phyloP scores from a whole-genome alignment of 1,140 invertebrate species.

The Sinonovacula constricta region DNA sequence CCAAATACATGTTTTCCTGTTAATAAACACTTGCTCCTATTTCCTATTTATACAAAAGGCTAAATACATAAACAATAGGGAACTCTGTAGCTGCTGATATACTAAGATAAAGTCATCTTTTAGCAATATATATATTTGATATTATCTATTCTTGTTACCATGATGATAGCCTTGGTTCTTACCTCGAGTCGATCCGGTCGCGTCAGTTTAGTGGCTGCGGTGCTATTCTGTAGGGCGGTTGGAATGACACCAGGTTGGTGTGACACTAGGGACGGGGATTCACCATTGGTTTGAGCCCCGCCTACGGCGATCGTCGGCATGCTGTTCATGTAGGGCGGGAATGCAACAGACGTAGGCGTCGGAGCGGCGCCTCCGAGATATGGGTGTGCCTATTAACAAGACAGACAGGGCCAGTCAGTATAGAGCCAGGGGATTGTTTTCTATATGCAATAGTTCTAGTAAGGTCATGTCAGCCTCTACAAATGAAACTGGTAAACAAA shows the following conservation, averaged over 20 bases:
- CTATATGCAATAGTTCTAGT: no score
- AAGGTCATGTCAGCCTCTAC: no score
- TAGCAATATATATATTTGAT: no score
- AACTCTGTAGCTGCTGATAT: no score
- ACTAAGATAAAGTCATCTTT: no score
- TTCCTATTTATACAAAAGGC: no score
- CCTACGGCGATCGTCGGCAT: constrained; percentile 62
- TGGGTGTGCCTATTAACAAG: constrained; percentile 47
- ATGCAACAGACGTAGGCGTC: constrained; percentile 61
- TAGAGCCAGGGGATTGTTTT: not conserved
- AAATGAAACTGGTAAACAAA: no score
- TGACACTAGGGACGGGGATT: constrained; percentile 53
- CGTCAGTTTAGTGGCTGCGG: constrained; percentile 92
- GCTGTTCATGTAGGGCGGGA: constrained; percentile 59
- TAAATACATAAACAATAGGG: no score
- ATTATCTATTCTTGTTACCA: constrained; percentile 31
- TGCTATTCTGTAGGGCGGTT: constrained; percentile 79
- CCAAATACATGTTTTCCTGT: no score
- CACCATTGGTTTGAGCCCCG: constrained; percentile 51
- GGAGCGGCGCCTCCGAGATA: constrained; percentile 54
- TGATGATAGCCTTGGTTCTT: constrained; percentile 77
- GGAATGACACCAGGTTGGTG: constrained; percentile 68
- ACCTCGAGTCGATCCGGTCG: constrained; percentile 97
- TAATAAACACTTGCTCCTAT: no score
- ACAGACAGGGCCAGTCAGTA: not conserved